Percentiles rank a stretch among this genome's conserved stretches.
Evolutionary conservation across 2,113 vertebrate species (phyloP).

Genomic region (Podarcis raffonei): DNA sequence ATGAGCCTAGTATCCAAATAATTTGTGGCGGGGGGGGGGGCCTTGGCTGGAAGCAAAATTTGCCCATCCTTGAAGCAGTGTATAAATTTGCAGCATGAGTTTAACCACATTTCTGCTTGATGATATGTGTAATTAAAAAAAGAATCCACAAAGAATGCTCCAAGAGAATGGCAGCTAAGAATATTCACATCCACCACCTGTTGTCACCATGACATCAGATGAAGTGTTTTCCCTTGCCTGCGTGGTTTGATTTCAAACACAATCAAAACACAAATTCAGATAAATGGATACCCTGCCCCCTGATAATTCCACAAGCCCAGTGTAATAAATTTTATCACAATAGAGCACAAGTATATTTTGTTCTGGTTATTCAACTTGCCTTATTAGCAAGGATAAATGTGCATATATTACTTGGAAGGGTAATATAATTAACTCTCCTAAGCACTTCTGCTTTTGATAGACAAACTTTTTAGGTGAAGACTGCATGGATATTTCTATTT

Average conservation of each 20-base stretch:
- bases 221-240: too few species aligned
- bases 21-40: not conserved
- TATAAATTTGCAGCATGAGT: not conserved
- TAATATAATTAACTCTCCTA: constrained; percentile 28
- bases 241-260: too few species aligned
- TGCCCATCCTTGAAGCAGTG: not conserved
- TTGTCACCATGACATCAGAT: too few species aligned
- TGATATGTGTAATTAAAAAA: not conserved
- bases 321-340: constrained; percentile 20
- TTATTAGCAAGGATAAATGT: too few species aligned
- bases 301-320: not conserved
- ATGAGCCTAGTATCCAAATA: not conserved
- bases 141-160: not conserved
- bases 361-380: too few species aligned
- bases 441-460: constrained; percentile 20
- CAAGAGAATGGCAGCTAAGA: not conserved
- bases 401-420: not conserved
- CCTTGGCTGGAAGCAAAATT: not conserved
- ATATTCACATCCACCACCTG: too few species aligned
- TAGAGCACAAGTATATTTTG: too few species aligned
- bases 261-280: not conserved
- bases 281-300: not conserved
- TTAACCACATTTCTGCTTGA: not conserved
- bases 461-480: constrained; percentile 53
- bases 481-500: constrained; percentile 47